Evolutionary conservation across 2,113 vertebrate genomes (phyloP), one percentile per base, ranked within the genome.

Genomic region (Crotophaga sulcirostris): DNA sequence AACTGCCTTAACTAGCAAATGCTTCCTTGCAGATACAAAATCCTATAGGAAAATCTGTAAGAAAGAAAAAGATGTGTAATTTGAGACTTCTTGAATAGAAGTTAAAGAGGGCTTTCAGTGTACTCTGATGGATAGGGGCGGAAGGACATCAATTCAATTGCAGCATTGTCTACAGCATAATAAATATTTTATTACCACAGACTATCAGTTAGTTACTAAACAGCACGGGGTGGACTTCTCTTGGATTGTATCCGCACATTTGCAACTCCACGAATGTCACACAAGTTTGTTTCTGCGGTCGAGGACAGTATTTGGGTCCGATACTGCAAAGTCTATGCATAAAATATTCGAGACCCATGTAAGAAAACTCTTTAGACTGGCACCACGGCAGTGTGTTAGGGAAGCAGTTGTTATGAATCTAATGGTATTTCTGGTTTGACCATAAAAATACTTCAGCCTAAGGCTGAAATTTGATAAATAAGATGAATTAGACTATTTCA

Each of bases 71-170:
- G 63, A 38, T 86, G 26, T 77, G 49, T 94, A 93, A 86, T 49
- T 21, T 70, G 94, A 94, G 94, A 83, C 76, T 87, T 63, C 44
- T 47, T 0, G n/a, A 67, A 74, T n/a, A 68, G 74, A 52, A 78
- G 80, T 93, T 93, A 77, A 55, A 94, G 76, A 89, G 84, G 84
- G 58, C 60, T 97, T 78, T 74, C 83, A 59, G 89, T 87, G 67
- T 77, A n/a, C 89, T 70, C 76, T 81, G 80, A 91, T 81, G 88
- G 84, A 69, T 34, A 70, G 64, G 80, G 59, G 64, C 59, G 82
- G 79, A 91, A 81, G 80, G 36, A 23, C 86, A 81, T 73, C 80
- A 60, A 23, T 44, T 66, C 72, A 69, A 3, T 11, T 49, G 75
- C 68, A 29, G 51, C 8, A 7, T 21, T 90, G 79, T 76, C 45